A percentile compares a stretch with the other conserved stretches of the same genome.
phyloP scores from a whole-genome alignment of 2,888 invertebrate genomes.

The Rotaria sp. region DNA sequence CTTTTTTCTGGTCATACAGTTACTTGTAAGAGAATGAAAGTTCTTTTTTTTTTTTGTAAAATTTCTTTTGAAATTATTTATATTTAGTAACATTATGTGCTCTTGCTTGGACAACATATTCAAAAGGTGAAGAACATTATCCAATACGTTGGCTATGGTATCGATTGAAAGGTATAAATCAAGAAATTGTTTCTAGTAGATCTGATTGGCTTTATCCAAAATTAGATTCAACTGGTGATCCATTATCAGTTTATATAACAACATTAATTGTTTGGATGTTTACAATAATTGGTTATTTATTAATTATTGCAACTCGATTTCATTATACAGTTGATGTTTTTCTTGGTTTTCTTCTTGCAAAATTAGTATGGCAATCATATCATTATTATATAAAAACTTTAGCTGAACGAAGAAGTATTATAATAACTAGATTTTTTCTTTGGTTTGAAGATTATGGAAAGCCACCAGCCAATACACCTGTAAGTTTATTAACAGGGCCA shows the following conservation, averaged over 20 bases:
- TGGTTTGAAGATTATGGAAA: background rate
- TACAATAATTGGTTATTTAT: background rate
- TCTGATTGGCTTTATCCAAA: background rate
- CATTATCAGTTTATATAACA: background rate
- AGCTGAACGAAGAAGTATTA: background rate
- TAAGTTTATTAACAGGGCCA: background rate
- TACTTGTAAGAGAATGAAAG: background rate
- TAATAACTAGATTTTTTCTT: background rate
- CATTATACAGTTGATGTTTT: conserved; percentile 22
- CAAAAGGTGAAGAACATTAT: background rate
- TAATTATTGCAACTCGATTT: background rate
- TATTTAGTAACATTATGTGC: background rate
- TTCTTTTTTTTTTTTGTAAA: too few species aligned
- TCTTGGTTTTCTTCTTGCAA: background rate
- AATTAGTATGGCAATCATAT: background rate
- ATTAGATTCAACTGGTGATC: conserved; percentile 21
- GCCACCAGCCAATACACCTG: background rate
- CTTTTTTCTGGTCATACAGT: background rate
- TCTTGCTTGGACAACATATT: background rate
- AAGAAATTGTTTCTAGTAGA: background rate
- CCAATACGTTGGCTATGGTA: background rate
- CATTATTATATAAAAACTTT: background rate
- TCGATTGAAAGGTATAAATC: background rate
- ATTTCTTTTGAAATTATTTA: background rate
- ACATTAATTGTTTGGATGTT: background rate